Conservation (phyloP, 2,113 vertebrate genomes). For the Cariama cristata region DNA sequence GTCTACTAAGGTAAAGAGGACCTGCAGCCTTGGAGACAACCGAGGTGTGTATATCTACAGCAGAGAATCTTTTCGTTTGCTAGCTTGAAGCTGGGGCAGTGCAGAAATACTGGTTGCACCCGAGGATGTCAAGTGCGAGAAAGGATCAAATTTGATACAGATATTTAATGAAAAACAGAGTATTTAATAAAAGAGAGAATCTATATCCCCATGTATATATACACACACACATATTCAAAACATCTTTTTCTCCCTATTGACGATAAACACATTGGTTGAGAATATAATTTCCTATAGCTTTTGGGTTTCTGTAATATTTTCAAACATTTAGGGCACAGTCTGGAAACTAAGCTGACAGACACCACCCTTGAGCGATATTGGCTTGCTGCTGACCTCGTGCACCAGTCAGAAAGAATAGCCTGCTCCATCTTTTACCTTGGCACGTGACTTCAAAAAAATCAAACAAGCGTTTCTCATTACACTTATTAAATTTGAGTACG, state of each 20-base stretch:
- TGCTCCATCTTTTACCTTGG: constrained; percentile 18
- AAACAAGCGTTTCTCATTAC: constrained; percentile 65
- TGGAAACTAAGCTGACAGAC: not conserved
- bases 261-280: not conserved
- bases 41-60: fast-evolving
- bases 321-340: not conserved
- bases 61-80: not conserved
- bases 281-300: not conserved
- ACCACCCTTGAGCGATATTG: constrained; percentile 10
- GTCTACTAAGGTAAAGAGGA: not conserved
- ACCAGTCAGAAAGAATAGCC: constrained; percentile 23
- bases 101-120: not conserved
- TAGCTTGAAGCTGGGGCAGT: not conserved
- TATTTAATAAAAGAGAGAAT: not conserved
- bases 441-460: constrained; percentile 65
- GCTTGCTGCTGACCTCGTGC: not conserved
- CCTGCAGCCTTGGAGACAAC: not conserved
- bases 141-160: not conserved
- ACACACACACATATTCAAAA: not conserved
- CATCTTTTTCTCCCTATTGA: not conserved
- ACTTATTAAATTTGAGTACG: constrained; percentile 63
- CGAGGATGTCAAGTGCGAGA: not conserved
- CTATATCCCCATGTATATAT: not conserved
- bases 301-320: not conserved
- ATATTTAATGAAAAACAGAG: not conserved